Base-by-base conservation (phyloP, 2,113 vertebrate genomes). In the Lonchura striata region DNA sequence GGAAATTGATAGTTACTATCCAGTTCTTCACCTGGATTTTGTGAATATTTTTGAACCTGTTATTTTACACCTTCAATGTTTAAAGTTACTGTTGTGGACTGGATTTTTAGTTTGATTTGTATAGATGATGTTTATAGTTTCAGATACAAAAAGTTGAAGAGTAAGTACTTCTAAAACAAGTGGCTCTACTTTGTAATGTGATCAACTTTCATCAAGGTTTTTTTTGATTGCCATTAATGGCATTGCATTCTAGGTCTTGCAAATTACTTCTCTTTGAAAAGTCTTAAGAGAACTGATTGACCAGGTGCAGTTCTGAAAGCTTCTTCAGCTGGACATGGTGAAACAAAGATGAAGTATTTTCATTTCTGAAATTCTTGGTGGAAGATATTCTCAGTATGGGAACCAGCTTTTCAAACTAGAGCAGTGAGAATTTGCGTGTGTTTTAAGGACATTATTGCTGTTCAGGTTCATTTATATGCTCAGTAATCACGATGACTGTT, bases 401-500 rank as follows among this genome's bases (percentile, higher is more conserved):
- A 94, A 41, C 37, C 50, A 39, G 75, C 80, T 70, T 23, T 39
- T 93, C 52, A 52, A 25, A 64, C 56, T 63, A 49, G 54, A 69
- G 42, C 64, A 59, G 30, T 76, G 31, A 64, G 78, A 65, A n/a
- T 81, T 64, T 88, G 75, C 0, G 57, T 85, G 84, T 95, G 82
- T 91, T 64, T 76, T 61, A 86, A 88, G 94, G 87, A 88, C 14
- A 27, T 74, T 79, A 60, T 12, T 92, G 93, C 90, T 44, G 49
- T 96, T 87, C 74, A 33, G 54, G 52, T 80, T 74, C 22, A 75
- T 90, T 91, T 83, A 82, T 77, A 82, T 5, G 15, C 70, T 97
- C 72, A 46, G 64, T 96, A 57, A 95, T 91, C 70, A n/a, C 31
- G 85, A 79, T 91, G 75, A 85, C 59, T 93, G 74, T 92, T 96